Conservation (phyloP, 2,113 vertebrate species). For the Tor tambroides region DNA sequence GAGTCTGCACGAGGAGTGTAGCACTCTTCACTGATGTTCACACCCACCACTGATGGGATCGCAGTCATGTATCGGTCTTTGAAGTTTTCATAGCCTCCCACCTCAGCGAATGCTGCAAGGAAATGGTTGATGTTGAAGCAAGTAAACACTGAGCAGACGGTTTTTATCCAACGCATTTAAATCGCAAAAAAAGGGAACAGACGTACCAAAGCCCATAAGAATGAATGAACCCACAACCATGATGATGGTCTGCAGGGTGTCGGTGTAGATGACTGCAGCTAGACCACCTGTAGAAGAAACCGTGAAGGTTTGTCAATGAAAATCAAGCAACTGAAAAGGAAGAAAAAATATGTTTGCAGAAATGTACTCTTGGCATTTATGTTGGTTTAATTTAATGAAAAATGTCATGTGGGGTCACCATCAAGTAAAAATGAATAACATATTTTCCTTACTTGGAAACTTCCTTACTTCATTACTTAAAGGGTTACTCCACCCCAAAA, state of each 20-base stretch:
- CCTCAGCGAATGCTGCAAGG: conserved; percentile 82
- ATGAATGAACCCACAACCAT: conserved; percentile 93
- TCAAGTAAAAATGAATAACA: no score
- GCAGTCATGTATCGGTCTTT: conserved; percentile 84
- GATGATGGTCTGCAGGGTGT: conserved; percentile 91
- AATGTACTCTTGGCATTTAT: neutral
- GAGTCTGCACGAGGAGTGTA: conserved; percentile 83
- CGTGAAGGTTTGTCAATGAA: neutral
- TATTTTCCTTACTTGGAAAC: no score
- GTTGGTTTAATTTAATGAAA: no score
- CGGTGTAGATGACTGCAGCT: conserved; percentile 97
- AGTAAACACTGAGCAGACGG: neutral
- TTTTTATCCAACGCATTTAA: neutral
- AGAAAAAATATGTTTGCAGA: neutral
- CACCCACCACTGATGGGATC: conserved; percentile 65
- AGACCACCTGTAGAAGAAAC: conserved; percentile 81
- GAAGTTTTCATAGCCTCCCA: conserved; percentile 86
- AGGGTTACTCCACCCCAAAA: no score
- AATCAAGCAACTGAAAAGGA: neutral
- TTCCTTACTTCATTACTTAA: no score
- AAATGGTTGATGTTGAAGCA: neutral
- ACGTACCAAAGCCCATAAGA: conserved; percentile 92
- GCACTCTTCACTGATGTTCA: conserved; percentile 64
- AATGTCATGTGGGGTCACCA: no score
- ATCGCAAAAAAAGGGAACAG: neutral